Percentiles rank a stretch among this genome's conserved stretches.
phyloP scores from a whole-genome alignment of 2,797 vertebrate genomes.

The Lophius americanus region DNA sequence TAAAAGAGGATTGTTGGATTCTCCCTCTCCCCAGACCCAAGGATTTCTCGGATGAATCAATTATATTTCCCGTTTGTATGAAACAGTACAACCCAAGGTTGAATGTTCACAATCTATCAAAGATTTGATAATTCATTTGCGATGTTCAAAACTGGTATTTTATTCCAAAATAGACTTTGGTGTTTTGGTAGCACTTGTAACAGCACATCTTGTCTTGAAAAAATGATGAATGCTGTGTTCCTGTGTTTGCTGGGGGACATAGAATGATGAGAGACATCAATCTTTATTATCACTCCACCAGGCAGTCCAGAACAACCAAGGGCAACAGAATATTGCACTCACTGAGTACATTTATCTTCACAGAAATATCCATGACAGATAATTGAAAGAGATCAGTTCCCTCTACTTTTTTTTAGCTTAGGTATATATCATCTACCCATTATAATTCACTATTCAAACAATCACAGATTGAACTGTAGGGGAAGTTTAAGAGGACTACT shows the following conservation, averaged over 20 bases:
- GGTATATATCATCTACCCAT: background rate
- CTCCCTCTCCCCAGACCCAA: constrained; percentile 10
- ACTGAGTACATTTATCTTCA: constrained; percentile 61
- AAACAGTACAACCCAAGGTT: constrained; percentile 35
- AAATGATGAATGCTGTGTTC: constrained; percentile 68
- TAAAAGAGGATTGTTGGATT: constrained; percentile 11
- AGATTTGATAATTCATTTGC: constrained; percentile 45
- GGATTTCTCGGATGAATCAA: constrained; percentile 53
- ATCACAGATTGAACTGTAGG: constrained; percentile 5
- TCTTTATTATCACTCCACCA: constrained; percentile 69
- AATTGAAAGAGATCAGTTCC: background rate
- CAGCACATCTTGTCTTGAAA: constrained; percentile 57
- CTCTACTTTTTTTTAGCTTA: background rate
- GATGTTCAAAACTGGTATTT: constrained; percentile 34
- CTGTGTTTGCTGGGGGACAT: constrained; percentile 66
- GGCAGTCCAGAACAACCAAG: constrained; percentile 68
- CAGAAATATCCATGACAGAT: constrained; percentile 46
- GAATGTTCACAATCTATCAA: constrained; percentile 43
- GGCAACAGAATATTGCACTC: constrained; percentile 71
- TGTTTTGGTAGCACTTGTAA: constrained; percentile 43
- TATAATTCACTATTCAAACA: constrained; percentile 13
- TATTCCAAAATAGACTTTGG: constrained; percentile 39
- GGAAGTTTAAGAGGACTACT: constrained; percentile 16
- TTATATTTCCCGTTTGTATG: constrained; percentile 38
- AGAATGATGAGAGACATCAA: constrained; percentile 74